Conservation (phyloP, 2,797 vertebrate species). For the Chiloscyllium punctatum region DNA sequence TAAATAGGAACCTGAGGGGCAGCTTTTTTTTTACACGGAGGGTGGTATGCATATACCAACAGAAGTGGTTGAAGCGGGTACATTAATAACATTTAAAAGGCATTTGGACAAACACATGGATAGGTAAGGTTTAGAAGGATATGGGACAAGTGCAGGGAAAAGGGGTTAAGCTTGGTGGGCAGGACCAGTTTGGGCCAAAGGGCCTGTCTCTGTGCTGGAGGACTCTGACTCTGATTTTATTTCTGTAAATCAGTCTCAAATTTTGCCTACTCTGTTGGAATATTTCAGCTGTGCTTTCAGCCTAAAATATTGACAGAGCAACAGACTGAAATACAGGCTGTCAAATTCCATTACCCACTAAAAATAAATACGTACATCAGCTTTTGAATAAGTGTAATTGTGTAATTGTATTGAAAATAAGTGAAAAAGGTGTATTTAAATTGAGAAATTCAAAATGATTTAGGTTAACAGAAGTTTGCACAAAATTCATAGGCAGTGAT, state of each 20-base stretch:
- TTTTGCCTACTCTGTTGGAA: not conserved
- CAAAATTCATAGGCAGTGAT: not conserved
- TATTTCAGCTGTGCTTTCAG: not conserved
- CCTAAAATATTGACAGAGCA: not conserved
- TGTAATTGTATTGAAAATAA: not conserved
- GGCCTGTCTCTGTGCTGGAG: too few relatives aligned
- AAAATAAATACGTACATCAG: not conserved
- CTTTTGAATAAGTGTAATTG: not conserved
- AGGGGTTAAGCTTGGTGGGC: too few relatives aligned
- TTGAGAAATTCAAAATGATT: not conserved
- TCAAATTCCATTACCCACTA: not conserved
- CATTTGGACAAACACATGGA: too few relatives aligned
- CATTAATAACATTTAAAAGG: too few relatives aligned
- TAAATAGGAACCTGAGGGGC: too few relatives aligned
- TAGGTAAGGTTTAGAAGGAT: too few relatives aligned
- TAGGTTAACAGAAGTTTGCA: not conserved
- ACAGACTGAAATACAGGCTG: not conserved
- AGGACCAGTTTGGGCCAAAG: too few relatives aligned
- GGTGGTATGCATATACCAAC: too few relatives aligned
- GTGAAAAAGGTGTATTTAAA: not conserved
- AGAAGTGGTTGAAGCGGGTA: too few relatives aligned
- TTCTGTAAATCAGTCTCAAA: not conserved
- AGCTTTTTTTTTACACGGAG: too few relatives aligned
- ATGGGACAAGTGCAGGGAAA: too few relatives aligned
- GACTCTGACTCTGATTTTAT: too few relatives aligned